Conservation (phyloP, 2,797 vertebrate species). For the Clarias pachynema region DNA sequence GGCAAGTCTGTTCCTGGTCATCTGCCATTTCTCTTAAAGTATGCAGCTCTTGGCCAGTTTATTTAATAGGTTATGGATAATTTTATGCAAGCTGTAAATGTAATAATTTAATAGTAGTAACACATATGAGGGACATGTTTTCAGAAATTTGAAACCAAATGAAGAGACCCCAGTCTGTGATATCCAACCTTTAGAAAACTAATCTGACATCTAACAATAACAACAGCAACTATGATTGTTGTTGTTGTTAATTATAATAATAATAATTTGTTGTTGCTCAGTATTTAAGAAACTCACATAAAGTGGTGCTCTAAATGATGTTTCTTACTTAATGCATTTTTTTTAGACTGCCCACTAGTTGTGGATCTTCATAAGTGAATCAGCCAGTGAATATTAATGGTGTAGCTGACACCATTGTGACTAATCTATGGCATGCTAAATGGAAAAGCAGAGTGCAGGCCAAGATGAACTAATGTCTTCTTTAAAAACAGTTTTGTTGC, state of each 20-base stretch:
- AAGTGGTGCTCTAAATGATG: neutral
- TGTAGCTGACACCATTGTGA: neutral
- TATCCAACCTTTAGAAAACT: neutral
- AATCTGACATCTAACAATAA: neutral
- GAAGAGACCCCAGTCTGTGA: neutral
- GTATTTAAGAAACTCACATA: neutral
- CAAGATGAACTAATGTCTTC: neutral
- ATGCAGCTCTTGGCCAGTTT: neutral
- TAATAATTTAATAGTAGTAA: neutral
- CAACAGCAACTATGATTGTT: too few relatives aligned
- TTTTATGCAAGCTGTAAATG: neutral
- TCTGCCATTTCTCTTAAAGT: neutral
- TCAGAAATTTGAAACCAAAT: neutral
- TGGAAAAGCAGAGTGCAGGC: neutral
- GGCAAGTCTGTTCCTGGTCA: neutral
- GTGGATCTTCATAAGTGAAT: neutral
- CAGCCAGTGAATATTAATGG: conserved; percentile 4
- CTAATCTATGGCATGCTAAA: too few relatives aligned
- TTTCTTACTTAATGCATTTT: neutral
- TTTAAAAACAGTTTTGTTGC: neutral
- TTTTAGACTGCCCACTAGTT: neutral
- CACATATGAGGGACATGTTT: neutral
- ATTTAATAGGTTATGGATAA: neutral
- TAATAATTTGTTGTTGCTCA: neutral
- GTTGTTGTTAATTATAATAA: too few relatives aligned